Evolutionary conservation across 2,888 invertebrate species (phyloP).

Genomic region (Hypomecis punctinalis): DNA sequence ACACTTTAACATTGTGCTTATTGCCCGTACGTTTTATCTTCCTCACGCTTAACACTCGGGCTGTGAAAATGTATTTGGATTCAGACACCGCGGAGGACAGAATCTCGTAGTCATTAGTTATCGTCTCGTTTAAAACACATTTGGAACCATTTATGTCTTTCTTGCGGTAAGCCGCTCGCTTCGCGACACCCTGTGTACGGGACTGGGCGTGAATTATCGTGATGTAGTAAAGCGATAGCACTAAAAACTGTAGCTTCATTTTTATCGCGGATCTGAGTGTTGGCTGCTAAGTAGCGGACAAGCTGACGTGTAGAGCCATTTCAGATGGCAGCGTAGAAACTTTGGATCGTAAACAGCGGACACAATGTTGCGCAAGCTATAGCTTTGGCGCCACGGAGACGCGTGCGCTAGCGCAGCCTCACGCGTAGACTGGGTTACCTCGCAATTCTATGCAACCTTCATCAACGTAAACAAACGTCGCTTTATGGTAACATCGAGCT

Average conservation of each 20-base stretch:
- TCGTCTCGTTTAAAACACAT: constrained; percentile 83
- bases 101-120: constrained; percentile 84
- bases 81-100: constrained; percentile 82
- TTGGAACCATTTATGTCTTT: constrained; percentile 78
- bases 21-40: constrained; percentile 76
- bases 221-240: constrained; percentile 70
- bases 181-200: constrained; percentile 70
- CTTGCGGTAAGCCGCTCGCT: constrained; percentile 74
- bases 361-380: constrained; percentile 74
- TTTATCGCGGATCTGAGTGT: constrained; percentile 58
- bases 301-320: constrained; percentile 61
- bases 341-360: constrained; percentile 68
- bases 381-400: constrained; percentile 80
- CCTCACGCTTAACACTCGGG: constrained; percentile 78
- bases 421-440: constrained; percentile 80
- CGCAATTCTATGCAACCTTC: constrained; percentile 84
- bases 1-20: constrained; percentile 69
- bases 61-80: constrained; percentile 83
- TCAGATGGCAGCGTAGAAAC: constrained; percentile 60
- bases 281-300: constrained; percentile 42
- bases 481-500: constrained; percentile 63
- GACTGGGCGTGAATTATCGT: constrained; percentile 70
- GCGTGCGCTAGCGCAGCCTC: constrained; percentile 82
- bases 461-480: constrained; percentile 80
- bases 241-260: constrained; percentile 75